Percentiles rank a stretch among this genome's conserved stretches.
These are phyloP conservation scores for Hypotaenidia philippensis DNA, from an alignment of 2,797 vertebrate genomes.

Conservation along the genomic window DNA sequence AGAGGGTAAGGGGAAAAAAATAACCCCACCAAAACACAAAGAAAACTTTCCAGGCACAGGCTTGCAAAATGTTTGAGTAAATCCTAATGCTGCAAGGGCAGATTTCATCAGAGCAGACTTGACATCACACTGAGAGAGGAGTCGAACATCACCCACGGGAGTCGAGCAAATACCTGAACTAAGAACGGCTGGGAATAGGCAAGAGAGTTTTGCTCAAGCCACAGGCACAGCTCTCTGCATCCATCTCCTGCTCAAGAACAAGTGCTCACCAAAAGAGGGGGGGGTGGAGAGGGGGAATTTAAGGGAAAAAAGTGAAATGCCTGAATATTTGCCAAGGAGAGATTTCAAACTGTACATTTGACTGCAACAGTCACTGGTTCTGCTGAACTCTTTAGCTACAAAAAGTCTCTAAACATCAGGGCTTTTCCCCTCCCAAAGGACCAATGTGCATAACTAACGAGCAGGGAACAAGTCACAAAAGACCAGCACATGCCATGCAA, in stretches of 20 bases:
- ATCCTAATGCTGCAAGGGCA: slow-evolving; percentile 56
- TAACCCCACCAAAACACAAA: not conserved
- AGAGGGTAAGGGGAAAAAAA: slow-evolving; percentile 11
- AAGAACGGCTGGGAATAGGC: not conserved
- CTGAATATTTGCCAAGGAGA: slow-evolving; percentile 47
- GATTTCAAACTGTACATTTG: not conserved
- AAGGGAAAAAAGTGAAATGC: not conserved
- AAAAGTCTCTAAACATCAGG: slow-evolving; percentile 7
- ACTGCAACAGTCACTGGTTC: not conserved
- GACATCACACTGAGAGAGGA: slow-evolving; percentile 55
- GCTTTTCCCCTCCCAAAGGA: slow-evolving; percentile 6
- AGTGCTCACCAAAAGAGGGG: not conserved
- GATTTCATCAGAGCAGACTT: slow-evolving; percentile 59
- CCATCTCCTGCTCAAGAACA: slow-evolving; percentile 18
- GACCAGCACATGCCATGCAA: slow-evolving; percentile 22
- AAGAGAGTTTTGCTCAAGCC: not conserved
- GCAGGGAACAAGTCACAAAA: slow-evolving; percentile 7
- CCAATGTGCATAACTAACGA: not conserved
- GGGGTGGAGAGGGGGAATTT: not conserved
- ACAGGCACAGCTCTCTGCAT: not conserved
- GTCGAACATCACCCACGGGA: slow-evolving; percentile 68
- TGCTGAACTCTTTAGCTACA: slow-evolving; percentile 50
- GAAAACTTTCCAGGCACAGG: slow-evolving; percentile 58
- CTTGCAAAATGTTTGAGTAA: slow-evolving; percentile 53
- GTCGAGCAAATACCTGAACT: slow-evolving; percentile 53